phyloP scores from a whole-genome alignment of 2,888 invertebrate genomes.

The Xanthia togata region DNA sequence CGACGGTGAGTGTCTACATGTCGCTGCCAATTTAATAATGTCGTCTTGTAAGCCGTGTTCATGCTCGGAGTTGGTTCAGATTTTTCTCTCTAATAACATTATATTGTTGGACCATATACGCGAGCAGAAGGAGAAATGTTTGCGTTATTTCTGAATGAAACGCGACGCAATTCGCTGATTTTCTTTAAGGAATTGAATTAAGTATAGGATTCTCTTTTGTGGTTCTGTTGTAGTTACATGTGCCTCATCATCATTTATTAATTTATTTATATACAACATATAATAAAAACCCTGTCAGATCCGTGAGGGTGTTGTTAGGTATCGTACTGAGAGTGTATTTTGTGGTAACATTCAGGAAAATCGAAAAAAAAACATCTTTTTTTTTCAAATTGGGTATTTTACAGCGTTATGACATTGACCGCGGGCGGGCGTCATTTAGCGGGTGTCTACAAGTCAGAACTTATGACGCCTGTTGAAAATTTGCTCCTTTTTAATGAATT shows the following conservation, averaged over 20 bases:
- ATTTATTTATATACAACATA: too few species aligned
- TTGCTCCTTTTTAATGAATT: too few species aligned
- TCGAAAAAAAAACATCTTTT: too few species aligned
- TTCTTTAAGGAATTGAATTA: conserved; percentile 16
- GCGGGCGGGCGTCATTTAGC: too few species aligned
- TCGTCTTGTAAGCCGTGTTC: conserved; percentile 77
- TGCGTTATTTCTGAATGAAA: conserved; percentile 42
- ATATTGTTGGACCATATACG: conserved; percentile 63
- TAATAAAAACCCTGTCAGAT: too few species aligned
- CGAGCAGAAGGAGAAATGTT: conserved; percentile 44
- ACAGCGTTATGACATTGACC: too few species aligned
- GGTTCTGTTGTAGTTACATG: not conserved
- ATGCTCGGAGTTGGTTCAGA: conserved; percentile 68
- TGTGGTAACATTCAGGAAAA: too few species aligned
- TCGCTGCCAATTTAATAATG: conserved; percentile 83
- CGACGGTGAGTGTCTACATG: conserved; percentile 73
- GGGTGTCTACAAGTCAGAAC: too few species aligned
- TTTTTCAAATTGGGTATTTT: too few species aligned
- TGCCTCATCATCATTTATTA: not conserved
- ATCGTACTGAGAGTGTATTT: too few species aligned
- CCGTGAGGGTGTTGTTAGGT: too few species aligned
- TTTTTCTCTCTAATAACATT: conserved; percentile 77
- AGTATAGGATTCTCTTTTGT: conserved; percentile 3
- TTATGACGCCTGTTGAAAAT: too few species aligned
- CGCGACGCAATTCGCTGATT: conserved; percentile 50